Percentiles rank a stretch among this genome's conserved stretches.
These are phyloP conservation scores for Plecotus auritus DNA, from an alignment of 2,113 vertebrate genomes.

Conservation along the genomic window DNA sequence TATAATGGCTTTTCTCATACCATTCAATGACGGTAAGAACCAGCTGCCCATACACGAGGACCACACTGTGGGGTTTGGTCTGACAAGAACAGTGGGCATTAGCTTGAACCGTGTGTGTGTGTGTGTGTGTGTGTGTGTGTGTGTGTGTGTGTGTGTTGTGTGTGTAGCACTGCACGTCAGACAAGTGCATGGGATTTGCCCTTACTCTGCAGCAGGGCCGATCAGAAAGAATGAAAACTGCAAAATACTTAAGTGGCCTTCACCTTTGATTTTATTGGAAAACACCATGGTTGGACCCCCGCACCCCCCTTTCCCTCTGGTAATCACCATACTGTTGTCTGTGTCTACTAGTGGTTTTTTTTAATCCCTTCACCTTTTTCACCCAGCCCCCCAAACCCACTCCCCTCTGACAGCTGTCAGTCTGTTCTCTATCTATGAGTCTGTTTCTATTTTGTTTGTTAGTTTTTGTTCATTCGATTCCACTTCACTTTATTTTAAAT, in stretches of 20 bases:
- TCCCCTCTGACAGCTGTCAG: not conserved
- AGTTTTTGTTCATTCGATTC: not conserved
- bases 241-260: not conserved
- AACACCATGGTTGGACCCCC: not conserved
- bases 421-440: not conserved
- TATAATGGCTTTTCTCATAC: not conserved
- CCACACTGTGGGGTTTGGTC: not conserved
- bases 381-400: not conserved
- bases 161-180: not conserved
- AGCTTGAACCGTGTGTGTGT: too few species aligned
- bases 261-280: not conserved
- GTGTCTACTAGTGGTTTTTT: not conserved
- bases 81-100: not conserved
- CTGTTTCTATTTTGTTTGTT: not conserved
- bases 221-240: not conserved
- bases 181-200: not conserved
- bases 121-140: too few species aligned
- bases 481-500: not conserved
- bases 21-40: not conserved
- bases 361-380: not conserved
- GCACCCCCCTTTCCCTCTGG: not conserved
- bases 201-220: not conserved
- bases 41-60: not conserved
- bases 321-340: not conserved
- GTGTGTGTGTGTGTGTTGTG: too few species aligned